Percentiles rank a stretch among this genome's conserved stretches.
These are phyloP conservation scores for Polia nebulosa DNA, from an alignment of 2,888 invertebrate species.

Conservation along the genomic window DNA sequence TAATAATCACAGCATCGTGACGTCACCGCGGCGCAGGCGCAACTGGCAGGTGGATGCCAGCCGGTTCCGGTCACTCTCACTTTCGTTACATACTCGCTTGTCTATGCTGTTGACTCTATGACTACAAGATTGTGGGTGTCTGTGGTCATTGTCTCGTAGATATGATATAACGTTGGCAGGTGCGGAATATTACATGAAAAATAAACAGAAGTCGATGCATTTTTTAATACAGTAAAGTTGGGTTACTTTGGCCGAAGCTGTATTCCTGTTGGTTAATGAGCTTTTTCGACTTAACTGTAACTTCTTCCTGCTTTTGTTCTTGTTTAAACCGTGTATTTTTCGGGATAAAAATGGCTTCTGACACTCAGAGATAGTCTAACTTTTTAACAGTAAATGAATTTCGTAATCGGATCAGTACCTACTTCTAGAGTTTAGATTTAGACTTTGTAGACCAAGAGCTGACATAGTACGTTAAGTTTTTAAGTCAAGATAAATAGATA, in stretches of 20 bases:
- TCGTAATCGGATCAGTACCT: too few species aligned
- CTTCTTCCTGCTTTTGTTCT: too few species aligned
- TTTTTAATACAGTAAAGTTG: too few species aligned
- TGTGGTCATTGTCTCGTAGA: slow-evolving; percentile 22
- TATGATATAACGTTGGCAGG: not conserved
- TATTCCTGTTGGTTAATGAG: too few species aligned
- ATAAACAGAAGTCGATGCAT: too few species aligned
- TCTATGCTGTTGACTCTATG: slow-evolving; percentile 48
- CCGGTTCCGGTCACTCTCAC: slow-evolving; percentile 68
- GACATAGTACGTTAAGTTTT: too few species aligned
- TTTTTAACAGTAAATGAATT: not conserved
- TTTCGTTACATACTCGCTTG: slow-evolving; percentile 56
- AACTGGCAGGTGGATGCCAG: slow-evolving; percentile 58
- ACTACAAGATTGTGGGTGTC: slow-evolving; percentile 31
- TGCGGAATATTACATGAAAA: not conserved
- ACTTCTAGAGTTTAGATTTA: not conserved
- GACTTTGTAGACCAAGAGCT: not conserved
- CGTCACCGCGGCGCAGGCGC: slow-evolving; percentile 59
- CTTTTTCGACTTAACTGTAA: too few species aligned
- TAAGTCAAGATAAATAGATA: not conserved
- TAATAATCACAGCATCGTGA: slow-evolving; percentile 45
- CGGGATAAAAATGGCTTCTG: too few species aligned
- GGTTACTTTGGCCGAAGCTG: too few species aligned
- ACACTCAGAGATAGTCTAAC: too few species aligned
- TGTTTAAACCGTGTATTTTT: too few species aligned